Conservation (phyloP, 2,113 vertebrate species). For the Pungitius pungitius region DNA sequence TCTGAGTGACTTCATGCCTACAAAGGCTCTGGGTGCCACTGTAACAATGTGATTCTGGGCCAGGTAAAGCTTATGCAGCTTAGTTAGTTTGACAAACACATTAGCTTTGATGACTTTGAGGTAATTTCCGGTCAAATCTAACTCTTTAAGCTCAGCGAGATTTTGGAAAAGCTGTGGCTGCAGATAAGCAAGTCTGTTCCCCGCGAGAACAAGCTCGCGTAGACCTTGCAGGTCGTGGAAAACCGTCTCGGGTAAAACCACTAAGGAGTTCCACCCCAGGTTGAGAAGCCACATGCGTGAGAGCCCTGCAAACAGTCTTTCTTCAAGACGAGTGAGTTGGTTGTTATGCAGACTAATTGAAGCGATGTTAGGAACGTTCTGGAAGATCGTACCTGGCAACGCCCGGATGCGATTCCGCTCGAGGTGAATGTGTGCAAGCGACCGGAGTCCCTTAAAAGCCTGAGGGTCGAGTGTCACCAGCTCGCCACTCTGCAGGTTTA, state of each 20-base stretch:
- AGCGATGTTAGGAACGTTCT: constrained; percentile 86
- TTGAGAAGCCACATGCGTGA: constrained; percentile 93
- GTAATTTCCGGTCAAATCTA: constrained; percentile 89
- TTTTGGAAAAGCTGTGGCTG: constrained; percentile 91
- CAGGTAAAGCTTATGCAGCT: constrained; percentile 94
- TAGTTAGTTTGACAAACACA: constrained; percentile 87
- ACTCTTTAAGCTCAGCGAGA: constrained; percentile 89
- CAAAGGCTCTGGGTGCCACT: constrained; percentile 88
- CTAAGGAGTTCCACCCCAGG: constrained; percentile 92
- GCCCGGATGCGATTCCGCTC: constrained; percentile 86
- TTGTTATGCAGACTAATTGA: constrained; percentile 93
- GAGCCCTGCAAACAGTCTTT: constrained; percentile 88
- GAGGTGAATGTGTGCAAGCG: constrained; percentile 88
- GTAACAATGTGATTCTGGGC: constrained; percentile 89
- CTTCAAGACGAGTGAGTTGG: constrained; percentile 87
- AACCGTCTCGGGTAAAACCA: constrained; percentile 86
- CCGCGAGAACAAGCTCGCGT: constrained; percentile 89
- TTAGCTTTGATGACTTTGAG: constrained; percentile 91
- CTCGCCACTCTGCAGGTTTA: constrained; percentile 90
- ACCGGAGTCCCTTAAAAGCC: constrained; percentile 85
- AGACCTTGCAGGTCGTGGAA: constrained; percentile 89
- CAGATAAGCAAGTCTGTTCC: constrained; percentile 93
- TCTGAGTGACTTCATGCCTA: constrained; percentile 90
- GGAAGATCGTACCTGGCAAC: constrained; percentile 83
- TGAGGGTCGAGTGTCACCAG: constrained; percentile 84